Percentiles rank a stretch among this genome's conserved stretches.
These are phyloP conservation scores for Leptinotarsa texana DNA, from an alignment of 1,140 invertebrate species.

Conservation along the genomic window DNA sequence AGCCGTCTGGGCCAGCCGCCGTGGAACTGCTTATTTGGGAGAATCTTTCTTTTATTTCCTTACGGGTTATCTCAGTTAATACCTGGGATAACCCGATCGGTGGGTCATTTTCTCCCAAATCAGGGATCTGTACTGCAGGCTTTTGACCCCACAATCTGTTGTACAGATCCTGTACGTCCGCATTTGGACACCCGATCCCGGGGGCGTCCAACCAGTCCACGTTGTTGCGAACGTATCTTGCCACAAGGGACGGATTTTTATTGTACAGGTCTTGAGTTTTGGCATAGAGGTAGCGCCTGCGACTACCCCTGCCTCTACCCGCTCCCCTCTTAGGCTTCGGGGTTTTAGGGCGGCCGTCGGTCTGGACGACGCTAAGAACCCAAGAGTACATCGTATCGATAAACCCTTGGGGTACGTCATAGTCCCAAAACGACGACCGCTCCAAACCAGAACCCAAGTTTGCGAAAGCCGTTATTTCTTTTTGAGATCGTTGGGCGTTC, in stretches of 20 bases:
- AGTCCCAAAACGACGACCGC: too few species aligned
- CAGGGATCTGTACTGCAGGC: background rate
- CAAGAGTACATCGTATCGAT: background rate
- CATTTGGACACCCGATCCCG: background rate
- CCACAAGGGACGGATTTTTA: constrained; percentile 22
- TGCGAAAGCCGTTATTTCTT: background rate
- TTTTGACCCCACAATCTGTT: constrained; percentile 7
- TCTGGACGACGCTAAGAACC: background rate
- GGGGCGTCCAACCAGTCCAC: constrained; percentile 7
- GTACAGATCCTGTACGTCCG: constrained; percentile 9
- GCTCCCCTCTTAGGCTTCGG: background rate
- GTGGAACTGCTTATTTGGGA: background rate
- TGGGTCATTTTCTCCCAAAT: background rate
- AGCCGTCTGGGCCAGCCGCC: constrained; percentile 19
- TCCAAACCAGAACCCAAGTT: background rate
- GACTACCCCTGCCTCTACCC: background rate
- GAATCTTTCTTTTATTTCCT: background rate
- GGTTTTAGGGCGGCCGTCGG: background rate
- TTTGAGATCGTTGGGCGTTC: background rate
- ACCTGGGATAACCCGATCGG: background rate
- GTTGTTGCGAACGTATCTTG: constrained; percentile 2
- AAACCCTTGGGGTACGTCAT: background rate
- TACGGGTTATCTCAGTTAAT: background rate
- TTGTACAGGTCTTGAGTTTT: constrained; percentile 22
- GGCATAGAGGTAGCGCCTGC: background rate